Conservation (phyloP, 1,140 invertebrate species). For the Rhopalosiphum maidis region DNA sequence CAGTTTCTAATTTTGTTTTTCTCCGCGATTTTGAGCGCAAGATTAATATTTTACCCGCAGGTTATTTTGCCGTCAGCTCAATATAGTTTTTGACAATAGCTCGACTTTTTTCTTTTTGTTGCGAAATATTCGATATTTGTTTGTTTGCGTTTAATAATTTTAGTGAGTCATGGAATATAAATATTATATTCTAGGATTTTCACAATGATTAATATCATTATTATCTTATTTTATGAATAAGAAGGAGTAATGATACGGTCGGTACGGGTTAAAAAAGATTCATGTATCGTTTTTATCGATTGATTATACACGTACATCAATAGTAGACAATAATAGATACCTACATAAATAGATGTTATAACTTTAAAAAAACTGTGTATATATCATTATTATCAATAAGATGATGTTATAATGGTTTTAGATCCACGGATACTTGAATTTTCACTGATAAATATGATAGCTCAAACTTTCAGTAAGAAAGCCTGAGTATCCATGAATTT, state of each 20-base stretch:
- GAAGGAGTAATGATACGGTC: fast-evolving
- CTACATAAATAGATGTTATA: not conserved
- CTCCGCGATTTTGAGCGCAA: not conserved
- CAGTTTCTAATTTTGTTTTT: not conserved
- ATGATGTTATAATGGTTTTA: not conserved
- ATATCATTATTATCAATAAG: not conserved
- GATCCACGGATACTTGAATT: not conserved
- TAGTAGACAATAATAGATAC: too few species aligned
- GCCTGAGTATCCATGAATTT: not conserved
- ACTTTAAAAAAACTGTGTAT: not conserved
- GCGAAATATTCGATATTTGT: too few species aligned
- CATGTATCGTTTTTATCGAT: not conserved
- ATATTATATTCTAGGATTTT: not conserved
- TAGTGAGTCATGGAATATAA: too few species aligned
- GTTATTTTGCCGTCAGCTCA: not conserved
- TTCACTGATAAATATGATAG: not conserved
- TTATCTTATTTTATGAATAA: not conserved
- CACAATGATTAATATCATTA: not conserved
- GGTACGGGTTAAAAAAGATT: not conserved
- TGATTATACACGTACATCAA: not conserved
- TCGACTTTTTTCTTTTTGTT: too few species aligned
- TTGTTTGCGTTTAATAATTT: not conserved
- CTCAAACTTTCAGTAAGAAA: not conserved
- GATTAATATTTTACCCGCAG: too few species aligned
- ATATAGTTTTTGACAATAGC: too few species aligned